Conservation (phyloP, 2,797 vertebrate species). For the Alfaro cultratus region DNA sequence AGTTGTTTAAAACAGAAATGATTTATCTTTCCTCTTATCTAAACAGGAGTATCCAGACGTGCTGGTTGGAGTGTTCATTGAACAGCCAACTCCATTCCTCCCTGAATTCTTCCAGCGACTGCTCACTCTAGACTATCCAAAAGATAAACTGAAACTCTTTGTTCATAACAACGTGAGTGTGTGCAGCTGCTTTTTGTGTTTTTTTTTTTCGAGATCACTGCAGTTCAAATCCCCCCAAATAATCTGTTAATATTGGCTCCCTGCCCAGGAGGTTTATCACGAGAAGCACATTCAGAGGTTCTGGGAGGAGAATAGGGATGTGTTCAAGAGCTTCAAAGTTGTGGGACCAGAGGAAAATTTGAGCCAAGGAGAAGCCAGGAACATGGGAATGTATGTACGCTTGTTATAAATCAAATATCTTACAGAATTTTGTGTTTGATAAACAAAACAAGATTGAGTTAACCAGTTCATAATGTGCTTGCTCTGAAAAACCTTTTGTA, state of each 20-base stretch:
- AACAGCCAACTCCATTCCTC: slow-evolving; percentile 96
- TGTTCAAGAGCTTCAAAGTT: slow-evolving; percentile 89
- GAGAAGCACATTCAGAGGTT: slow-evolving; percentile 96
- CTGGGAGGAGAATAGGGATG: slow-evolving; percentile 89
- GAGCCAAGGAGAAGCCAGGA: slow-evolving; percentile 95
- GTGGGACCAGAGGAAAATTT: slow-evolving; percentile 96
- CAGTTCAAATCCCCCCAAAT: slow-evolving; percentile 4
- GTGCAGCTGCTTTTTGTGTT: slow-evolving; percentile 17
- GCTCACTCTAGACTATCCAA: slow-evolving; percentile 90
- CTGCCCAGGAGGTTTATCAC: slow-evolving; percentile 95
- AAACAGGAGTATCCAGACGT: slow-evolving; percentile 90
- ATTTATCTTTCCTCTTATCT: slow-evolving; percentile 48
- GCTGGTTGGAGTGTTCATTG: slow-evolving; percentile 92
- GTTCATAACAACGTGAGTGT: slow-evolving; percentile 94
- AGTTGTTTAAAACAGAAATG: slow-evolving; percentile 38
- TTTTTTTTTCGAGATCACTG: slow-evolving; percentile 1
- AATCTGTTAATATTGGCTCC: slow-evolving; percentile 36
- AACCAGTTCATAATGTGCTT: slow-evolving; percentile 8
- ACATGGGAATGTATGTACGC: slow-evolving; percentile 94
- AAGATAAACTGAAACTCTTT: slow-evolving; percentile 89
- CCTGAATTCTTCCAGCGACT: slow-evolving; percentile 90
- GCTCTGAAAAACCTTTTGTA: background rate
- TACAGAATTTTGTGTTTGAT: slow-evolving; percentile 7
- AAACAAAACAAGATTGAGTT: background rate
- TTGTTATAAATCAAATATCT: slow-evolving; percentile 20